Percentiles rank a stretch among this genome's conserved stretches.
Evolutionary conservation across 2,888 invertebrate species (phyloP).

Genomic region (Coronaproctus castanopsis): DNA sequence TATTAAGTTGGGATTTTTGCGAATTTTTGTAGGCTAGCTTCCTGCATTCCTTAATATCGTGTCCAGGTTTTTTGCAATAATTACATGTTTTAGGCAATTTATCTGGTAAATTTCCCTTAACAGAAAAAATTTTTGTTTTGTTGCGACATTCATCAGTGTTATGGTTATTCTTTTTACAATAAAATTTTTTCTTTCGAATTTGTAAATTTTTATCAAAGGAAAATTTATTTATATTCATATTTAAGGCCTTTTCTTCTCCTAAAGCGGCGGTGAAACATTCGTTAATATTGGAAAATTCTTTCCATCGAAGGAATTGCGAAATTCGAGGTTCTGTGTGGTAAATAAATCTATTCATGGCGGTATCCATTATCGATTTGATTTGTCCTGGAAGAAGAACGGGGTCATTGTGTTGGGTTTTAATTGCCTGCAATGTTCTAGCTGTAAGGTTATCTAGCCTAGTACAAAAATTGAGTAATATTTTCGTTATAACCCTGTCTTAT

Average conservation of each 20-base stretch:
- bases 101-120: neutral
- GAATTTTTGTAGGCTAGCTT: neutral
- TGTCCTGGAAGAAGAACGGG: neutral
- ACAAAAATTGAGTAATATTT: slow-evolving; percentile 6
- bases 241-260: neutral
- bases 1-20: neutral
- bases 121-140: neutral
- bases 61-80: slow-evolving; percentile 4
- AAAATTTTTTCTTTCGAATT: neutral
- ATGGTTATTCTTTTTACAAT: neutral
- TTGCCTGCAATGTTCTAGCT: neutral
- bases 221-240: neutral
- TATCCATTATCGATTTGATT: neutral
- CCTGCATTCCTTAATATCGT: slow-evolving; percentile 1
- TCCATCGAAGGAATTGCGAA: neutral
- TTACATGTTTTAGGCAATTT: neutral
- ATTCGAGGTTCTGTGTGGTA: neutral
- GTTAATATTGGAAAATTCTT: neutral
- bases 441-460: neutral
- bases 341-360: neutral
- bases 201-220: neutral
- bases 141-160: neutral
- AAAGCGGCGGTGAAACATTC: neutral
- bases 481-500: slow-evolving; percentile 9
- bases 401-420: neutral